Evolutionary conservation across 2,113 vertebrate genomes (phyloP).

Genomic region (Spea multiplicata): DNA sequence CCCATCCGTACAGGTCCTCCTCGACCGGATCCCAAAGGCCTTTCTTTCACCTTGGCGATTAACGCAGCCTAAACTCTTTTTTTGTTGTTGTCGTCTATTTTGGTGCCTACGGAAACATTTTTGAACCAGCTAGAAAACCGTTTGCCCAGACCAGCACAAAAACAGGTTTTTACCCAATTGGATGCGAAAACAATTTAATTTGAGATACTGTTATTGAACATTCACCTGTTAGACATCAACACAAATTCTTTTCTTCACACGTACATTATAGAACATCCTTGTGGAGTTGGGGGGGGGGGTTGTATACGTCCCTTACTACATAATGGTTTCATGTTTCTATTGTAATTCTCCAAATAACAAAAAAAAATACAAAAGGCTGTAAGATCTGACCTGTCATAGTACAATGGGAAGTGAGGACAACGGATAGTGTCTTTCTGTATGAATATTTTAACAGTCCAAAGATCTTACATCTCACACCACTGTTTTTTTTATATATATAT

Average conservation of each 20-base stretch:
- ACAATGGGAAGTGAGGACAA: background rate
- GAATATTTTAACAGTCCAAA: background rate
- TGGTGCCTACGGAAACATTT: too few species aligned
- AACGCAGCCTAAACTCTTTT: too few species aligned
- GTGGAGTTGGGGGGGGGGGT: too few species aligned
- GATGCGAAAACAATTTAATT: conserved; percentile 16
- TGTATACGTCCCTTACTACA: background rate
- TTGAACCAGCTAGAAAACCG: too few species aligned
- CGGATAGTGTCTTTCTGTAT: background rate
- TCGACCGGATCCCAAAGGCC: too few species aligned
- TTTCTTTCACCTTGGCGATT: too few species aligned
- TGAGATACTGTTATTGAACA: conserved; percentile 8
- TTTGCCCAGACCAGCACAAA: background rate
- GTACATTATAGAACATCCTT: too few species aligned
- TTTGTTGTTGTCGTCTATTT: too few species aligned
- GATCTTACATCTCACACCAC: background rate
- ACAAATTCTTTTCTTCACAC: background rate
- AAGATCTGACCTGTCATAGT: background rate
- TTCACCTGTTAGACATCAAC: conserved; percentile 42
- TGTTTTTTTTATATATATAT: background rate
- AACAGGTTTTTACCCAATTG: background rate
- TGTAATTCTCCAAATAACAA: background rate
- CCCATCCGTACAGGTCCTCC: too few species aligned
- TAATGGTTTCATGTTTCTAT: background rate
- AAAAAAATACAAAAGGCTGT: background rate